A percentile compares a stretch with the other conserved stretches of the same genome.
Evolutionary conservation across 1,140 invertebrate species (phyloP).

Genomic region (Musca domestica): DNA sequence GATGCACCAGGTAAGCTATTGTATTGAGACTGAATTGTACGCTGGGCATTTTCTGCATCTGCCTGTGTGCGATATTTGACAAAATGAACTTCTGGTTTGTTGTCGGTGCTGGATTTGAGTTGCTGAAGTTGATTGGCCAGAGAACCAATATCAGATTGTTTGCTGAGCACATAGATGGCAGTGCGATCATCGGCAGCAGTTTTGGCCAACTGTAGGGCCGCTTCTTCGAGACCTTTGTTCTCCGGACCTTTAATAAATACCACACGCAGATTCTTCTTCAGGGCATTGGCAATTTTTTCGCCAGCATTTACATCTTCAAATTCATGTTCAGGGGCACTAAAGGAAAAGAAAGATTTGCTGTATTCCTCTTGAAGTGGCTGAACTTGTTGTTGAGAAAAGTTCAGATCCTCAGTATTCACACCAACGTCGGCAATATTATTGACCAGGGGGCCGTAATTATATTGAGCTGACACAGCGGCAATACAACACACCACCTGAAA

Average conservation of each 20-base stretch:
- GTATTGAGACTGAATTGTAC: constrained; percentile 44
- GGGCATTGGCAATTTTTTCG: constrained; percentile 44
- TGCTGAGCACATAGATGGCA: constrained; percentile 78
- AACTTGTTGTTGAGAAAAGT: constrained; percentile 29
- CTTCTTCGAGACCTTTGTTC: constrained; percentile 58
- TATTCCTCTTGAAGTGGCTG: constrained; percentile 33
- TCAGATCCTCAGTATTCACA: constrained; percentile 29
- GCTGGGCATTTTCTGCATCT: constrained; percentile 50
- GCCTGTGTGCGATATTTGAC: constrained; percentile 69
- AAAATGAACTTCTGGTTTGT: constrained; percentile 71
- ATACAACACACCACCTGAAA: constrained; percentile 38
- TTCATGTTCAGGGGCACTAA: constrained; percentile 43
- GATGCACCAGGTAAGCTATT: constrained; percentile 38
- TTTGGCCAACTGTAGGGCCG: constrained; percentile 64
- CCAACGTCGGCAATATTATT: constrained; percentile 30
- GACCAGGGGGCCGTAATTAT: constrained; percentile 35
- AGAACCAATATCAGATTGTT: constrained; percentile 56
- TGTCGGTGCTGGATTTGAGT: constrained; percentile 30
- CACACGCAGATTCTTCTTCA: constrained; percentile 79
- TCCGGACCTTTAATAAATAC: constrained; percentile 80
- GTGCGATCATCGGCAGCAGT: constrained; percentile 73
- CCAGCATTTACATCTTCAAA: constrained; percentile 33
- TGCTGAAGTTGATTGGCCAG: constrained; percentile 38
- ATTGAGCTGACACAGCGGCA: constrained; percentile 36
- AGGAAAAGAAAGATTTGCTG: constrained; percentile 44